Base-by-base conservation (phyloP, 2,113 vertebrate genomes). In the Triplophysa dalaica region DNA sequence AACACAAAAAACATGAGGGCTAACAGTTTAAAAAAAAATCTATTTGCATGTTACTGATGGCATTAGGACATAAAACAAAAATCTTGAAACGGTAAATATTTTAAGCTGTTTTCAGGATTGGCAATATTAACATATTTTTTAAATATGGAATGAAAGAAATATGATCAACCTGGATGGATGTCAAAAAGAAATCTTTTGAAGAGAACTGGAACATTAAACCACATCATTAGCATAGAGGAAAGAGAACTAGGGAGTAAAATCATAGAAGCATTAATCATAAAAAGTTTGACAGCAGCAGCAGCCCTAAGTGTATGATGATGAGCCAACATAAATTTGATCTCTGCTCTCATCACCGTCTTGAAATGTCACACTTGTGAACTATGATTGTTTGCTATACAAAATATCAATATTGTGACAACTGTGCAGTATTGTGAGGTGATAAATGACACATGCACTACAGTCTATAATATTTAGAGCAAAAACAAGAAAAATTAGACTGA, bases 171-270 rank as follows among this genome's bases (percentile, higher is more conserved):
- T 81, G 83, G 79, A 60, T 58, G 64, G 41, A 26, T 48, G 43
- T 84, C 83, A 84, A 70, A 54, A 62, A 38, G 26, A 79, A 75
- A 64, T 45, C 41, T 11, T 73, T 69, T 64, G 65, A 75, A 81
- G 48, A 70, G 56, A 70, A 73, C 66, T 70, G 33, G 73, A 67
- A 70, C 45, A 58, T 38, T 50, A 80, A 70, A 79, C 83, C 79
- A 75, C 83, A 75, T 78, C 64, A 62, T 84, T 84, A 81, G 43
- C 83, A 84, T 84, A 78, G 45, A 78, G 83, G 79, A 70, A 81
- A 78, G 54, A 81, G 79, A 78, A 81, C 74, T 77, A 81, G 43
- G 81, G 78, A 84, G 62, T 75, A 81, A 63, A 81, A 81, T 81
- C 54, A 45, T 63, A 78, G 69, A 62, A 56, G 48, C 75, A 84